Percentiles rank a stretch among this genome's conserved stretches.
These are phyloP conservation scores for Hybognathus amarus DNA, from an alignment of 2,797 vertebrate species.

Conservation along the genomic window DNA sequence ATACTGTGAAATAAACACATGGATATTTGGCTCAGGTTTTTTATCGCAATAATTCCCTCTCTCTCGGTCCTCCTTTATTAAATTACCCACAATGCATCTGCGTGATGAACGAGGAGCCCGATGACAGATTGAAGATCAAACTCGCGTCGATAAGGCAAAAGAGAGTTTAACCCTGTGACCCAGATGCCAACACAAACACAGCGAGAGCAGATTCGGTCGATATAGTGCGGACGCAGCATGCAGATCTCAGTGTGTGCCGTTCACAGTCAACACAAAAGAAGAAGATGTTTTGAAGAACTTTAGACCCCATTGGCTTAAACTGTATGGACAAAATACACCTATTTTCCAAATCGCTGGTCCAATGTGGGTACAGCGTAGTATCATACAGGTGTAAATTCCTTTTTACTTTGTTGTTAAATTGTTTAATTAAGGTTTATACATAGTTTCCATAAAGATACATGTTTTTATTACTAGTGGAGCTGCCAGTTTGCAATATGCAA, in stretches of 20 bases:
- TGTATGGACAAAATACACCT: background rate
- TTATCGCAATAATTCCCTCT: background rate
- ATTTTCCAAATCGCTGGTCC: background rate
- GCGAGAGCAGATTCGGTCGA: background rate
- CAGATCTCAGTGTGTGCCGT: too few relatives aligned
- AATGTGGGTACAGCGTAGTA: too few relatives aligned
- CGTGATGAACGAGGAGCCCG: background rate
- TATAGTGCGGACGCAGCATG: background rate
- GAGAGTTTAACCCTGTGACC: constrained; percentile 1
- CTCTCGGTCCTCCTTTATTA: background rate
- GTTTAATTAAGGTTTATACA: too few relatives aligned
- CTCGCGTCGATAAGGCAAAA: background rate
- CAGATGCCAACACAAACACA: background rate
- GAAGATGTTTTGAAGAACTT: background rate
- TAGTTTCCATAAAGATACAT: too few relatives aligned
- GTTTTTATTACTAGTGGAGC: too few relatives aligned
- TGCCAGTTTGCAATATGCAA: too few relatives aligned
- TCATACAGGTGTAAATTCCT: too few relatives aligned
- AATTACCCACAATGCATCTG: constrained; percentile 23
- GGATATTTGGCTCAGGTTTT: constrained; percentile 2
- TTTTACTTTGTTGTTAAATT: too few relatives aligned
- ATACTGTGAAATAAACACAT: constrained; percentile 31
- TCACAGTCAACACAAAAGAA: background rate
- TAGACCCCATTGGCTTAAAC: background rate
- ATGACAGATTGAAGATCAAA: constrained; percentile 3